These are phyloP conservation scores for Hyphantria cunea DNA, from an alignment of 1,140 invertebrate genomes.

Conservation along the genomic window DNA sequence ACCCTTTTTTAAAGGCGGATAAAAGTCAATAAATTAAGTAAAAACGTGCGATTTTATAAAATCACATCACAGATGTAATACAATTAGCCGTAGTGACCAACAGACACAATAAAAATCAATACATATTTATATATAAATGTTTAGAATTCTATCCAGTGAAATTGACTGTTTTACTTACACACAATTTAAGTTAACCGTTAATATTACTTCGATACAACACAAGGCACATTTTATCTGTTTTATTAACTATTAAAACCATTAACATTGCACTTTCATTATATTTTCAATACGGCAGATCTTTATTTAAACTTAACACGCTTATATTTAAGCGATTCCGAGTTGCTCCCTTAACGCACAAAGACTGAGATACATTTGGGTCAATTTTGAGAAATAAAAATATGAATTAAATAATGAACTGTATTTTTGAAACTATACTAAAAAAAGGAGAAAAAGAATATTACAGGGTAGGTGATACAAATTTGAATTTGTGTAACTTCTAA, in stretches of 20 bases:
- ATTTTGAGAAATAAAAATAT: conserved; percentile 7
- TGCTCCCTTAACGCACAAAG: conserved; percentile 41
- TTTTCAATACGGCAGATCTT: conserved; percentile 62
- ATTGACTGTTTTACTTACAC: conserved; percentile 75
- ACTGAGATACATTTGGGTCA: conserved; percentile 32
- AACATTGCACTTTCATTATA: conserved; percentile 46
- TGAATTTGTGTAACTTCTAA: too few species aligned
- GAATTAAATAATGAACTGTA: neutral
- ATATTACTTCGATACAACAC: conserved; percentile 63
- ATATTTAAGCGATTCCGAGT: conserved; percentile 39
- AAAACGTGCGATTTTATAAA: too few species aligned
- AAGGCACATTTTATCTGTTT: conserved; percentile 67
- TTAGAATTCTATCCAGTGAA: conserved; percentile 67
- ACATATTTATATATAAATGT: conserved; percentile 63
- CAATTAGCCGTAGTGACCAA: conserved; percentile 5
- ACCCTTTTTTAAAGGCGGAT: too few species aligned
- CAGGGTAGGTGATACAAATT: too few species aligned
- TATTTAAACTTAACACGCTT: conserved; percentile 47
- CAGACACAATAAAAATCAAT: conserved; percentile 43
- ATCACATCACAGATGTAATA: too few species aligned
- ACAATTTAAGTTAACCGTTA: conserved; percentile 54
- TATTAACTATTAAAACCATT: conserved; percentile 47
- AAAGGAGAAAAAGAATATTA: too few species aligned
- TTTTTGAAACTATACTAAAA: too few species aligned
- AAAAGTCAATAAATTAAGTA: too few species aligned